Conservation (phyloP, 1,140 invertebrate species). For the Drosophila subpulchrella region DNA sequence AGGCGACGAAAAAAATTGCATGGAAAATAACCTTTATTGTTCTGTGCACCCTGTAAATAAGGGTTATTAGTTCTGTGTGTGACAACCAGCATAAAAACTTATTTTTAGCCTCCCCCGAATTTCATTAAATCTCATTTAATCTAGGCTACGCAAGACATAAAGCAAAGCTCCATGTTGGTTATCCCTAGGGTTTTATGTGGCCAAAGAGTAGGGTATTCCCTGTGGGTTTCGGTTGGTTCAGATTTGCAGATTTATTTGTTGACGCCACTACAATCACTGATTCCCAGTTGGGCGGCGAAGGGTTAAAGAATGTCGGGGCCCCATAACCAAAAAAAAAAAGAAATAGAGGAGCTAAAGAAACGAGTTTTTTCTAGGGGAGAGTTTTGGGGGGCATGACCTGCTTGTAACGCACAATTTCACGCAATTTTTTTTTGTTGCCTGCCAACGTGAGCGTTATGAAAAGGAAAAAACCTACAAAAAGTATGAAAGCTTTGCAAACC, state of each 20-base stretch:
- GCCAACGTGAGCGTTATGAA: slow-evolving; percentile 44
- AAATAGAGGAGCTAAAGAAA: slow-evolving; percentile 38
- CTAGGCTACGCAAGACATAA: slow-evolving; percentile 12
- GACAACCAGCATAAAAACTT: background rate
- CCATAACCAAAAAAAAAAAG: slow-evolving; percentile 7
- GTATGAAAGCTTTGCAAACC: background rate
- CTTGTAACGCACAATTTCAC: slow-evolving; percentile 79
- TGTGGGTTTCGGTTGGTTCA: slow-evolving; percentile 3
- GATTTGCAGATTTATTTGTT: slow-evolving; percentile 42
- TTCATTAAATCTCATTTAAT: slow-evolving; percentile 13
- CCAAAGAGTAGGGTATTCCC: slow-evolving; percentile 24
- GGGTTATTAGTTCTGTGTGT: background rate
- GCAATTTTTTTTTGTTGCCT: slow-evolving; percentile 38
- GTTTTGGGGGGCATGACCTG: slow-evolving; percentile 48
- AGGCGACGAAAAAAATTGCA: slow-evolving; percentile 23
- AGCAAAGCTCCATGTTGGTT: slow-evolving; percentile 11
- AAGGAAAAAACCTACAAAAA: slow-evolving; percentile 1
- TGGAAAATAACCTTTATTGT: slow-evolving; percentile 31
- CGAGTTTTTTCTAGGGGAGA: slow-evolving; percentile 41
- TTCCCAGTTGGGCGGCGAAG: slow-evolving; percentile 23
- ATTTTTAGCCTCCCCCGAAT: slow-evolving; percentile 12
- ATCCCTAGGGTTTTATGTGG: slow-evolving; percentile 4
- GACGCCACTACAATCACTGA: slow-evolving; percentile 18
- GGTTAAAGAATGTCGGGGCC: slow-evolving; percentile 12
- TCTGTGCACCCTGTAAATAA: slow-evolving; percentile 10